A percentile compares a stretch with the other conserved stretches of the same genome.
Conservation (phyloP, 2,113 vertebrate genomes). For the Melanerpes aurifrons region DNA sequence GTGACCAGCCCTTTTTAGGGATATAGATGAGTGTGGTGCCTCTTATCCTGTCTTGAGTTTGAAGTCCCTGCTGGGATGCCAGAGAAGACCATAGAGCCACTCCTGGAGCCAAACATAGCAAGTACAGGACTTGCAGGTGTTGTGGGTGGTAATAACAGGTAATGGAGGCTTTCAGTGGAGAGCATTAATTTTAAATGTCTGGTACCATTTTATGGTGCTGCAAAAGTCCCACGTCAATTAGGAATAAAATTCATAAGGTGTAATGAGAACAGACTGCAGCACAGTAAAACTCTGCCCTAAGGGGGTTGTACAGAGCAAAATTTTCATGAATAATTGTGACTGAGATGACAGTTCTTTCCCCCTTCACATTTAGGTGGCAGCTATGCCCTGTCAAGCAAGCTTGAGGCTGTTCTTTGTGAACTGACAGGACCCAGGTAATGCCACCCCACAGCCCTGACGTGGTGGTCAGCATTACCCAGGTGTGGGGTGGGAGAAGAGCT, state of each 20-base stretch:
- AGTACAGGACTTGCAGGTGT: neutral
- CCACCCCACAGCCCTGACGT: neutral
- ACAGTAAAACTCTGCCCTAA: neutral
- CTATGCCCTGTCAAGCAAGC: neutral
- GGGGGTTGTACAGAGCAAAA: neutral
- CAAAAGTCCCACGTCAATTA: neutral
- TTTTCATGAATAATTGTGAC: neutral
- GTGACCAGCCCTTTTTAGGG: neutral
- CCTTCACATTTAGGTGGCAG: rapidly evolving
- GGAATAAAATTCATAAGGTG: neutral
- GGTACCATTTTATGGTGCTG: neutral
- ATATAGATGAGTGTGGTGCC: neutral
- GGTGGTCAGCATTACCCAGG: neutral
- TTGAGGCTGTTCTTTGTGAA: neutral
- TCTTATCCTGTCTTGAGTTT: neutral
- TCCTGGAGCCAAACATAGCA: neutral
- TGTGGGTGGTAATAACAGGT: neutral
- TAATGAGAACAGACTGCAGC: neutral
- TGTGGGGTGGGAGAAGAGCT: neutral
- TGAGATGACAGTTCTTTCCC: neutral
- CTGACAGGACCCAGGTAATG: neutral
- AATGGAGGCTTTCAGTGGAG: neutral
- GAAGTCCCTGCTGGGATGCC: neutral
- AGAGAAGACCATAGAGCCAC: neutral
- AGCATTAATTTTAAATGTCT: neutral